Conservation (phyloP, 30 jellyfish, hydroid and myxozoan species). For the Phacellophora camtschatica region DNA sequence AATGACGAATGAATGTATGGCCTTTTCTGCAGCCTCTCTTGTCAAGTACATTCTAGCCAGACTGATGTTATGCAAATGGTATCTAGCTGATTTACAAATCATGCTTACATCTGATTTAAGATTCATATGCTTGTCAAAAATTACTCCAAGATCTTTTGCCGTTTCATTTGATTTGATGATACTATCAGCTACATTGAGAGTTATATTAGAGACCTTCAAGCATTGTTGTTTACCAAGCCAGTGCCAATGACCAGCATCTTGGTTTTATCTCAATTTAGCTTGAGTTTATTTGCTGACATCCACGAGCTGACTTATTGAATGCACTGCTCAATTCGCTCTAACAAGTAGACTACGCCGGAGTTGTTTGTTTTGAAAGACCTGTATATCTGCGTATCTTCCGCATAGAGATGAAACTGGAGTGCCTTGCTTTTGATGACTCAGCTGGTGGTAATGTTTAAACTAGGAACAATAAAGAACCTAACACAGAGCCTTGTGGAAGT, state of each 20-base stretch:
- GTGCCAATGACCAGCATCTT: constrained; percentile 1
- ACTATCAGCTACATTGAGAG: constrained; percentile 27
- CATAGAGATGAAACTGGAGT: too few species aligned
- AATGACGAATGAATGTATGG: constrained; percentile 17
- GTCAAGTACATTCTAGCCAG: constrained; percentile 28
- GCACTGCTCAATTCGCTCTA: constrained; percentile 3
- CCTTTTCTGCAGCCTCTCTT: constrained; percentile 34
- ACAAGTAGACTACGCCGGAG: not conserved
- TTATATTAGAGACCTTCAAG: not conserved
- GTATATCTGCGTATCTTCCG: too few species aligned
- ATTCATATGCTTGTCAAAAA: constrained; percentile 40
- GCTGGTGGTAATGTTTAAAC: constrained; percentile 31
- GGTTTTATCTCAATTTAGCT: constrained; percentile 36
- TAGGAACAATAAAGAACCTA: constrained; percentile 27
- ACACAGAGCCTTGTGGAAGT: constrained; percentile 42
- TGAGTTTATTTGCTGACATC: constrained; percentile 19
- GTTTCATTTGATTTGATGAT: constrained; percentile 15
- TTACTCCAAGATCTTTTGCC: constrained; percentile 20
- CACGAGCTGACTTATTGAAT: not conserved
- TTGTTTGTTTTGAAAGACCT: constrained; percentile 26
- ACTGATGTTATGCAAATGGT: too few species aligned
- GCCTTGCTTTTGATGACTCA: constrained; percentile 42
- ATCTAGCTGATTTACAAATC: constrained; percentile 63
- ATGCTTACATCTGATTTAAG: constrained; percentile 41
- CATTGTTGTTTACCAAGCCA: constrained; percentile 20